Evolutionary conservation across 2,113 vertebrate genomes (phyloP).

Genomic region (Sula dactylatra): DNA sequence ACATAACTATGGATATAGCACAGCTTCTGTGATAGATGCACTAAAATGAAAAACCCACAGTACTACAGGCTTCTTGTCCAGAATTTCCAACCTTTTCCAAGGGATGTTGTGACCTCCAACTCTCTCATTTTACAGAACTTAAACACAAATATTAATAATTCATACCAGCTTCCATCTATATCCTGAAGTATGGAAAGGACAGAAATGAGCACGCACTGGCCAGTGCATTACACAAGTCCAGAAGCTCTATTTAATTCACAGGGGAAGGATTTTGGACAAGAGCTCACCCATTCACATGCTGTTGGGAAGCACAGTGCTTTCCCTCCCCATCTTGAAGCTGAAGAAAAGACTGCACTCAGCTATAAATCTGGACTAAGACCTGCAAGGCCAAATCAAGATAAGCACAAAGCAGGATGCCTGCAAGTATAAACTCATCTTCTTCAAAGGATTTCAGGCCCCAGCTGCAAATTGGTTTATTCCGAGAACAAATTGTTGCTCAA

Average conservation of each 20-base stretch:
- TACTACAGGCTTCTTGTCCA: not conserved
- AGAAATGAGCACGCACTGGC: not conserved
- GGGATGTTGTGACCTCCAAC: not conserved
- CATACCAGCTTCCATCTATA: not conserved
- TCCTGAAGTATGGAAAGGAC: not conserved
- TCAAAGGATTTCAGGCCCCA: slow-evolving; percentile 63
- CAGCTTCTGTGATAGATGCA: not conserved
- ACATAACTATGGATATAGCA: not conserved
- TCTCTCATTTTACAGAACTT: not conserved
- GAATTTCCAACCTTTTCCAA: not conserved
- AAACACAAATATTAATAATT: slow-evolving; percentile 1
- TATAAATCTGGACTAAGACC: slow-evolving; percentile 59
- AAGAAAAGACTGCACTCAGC: not conserved
- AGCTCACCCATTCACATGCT: not conserved
- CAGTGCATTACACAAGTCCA: not conserved
- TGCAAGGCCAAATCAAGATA: slow-evolving; percentile 62
- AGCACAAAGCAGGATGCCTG: slow-evolving; percentile 48
- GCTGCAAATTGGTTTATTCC: slow-evolving; percentile 64
- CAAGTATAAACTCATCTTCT: slow-evolving; percentile 62
- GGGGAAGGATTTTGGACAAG: not conserved
- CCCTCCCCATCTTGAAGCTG: not conserved
- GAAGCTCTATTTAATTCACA: not conserved
- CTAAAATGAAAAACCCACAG: not conserved
- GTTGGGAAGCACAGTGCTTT: not conserved
- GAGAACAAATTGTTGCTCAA: slow-evolving; percentile 67